These are phyloP conservation scores for Drosophila meridiana DNA, from an alignment of 2,888 invertebrate species.

Conservation along the genomic window DNA sequence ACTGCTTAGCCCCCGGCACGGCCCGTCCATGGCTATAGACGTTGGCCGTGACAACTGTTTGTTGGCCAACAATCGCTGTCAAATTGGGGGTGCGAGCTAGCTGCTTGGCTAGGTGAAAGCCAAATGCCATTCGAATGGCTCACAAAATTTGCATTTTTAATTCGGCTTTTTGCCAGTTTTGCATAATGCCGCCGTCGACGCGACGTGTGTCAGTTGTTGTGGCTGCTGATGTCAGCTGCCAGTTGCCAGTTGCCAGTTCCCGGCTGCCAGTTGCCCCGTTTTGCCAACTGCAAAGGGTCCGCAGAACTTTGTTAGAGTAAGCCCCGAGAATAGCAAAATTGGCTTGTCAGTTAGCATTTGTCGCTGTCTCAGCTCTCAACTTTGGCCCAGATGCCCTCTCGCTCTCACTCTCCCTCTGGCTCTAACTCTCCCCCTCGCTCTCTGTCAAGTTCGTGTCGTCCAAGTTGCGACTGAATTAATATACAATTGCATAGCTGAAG, in stretches of 20 bases:
- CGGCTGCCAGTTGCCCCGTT: conserved; percentile 52
- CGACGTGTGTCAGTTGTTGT: conserved; percentile 73
- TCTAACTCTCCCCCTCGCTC: no score
- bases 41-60: conserved; percentile 7
- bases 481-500: conserved; percentile 79
- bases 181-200: conserved; percentile 66
- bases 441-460: conserved; percentile 39
- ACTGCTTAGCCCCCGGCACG: background rate
- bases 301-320: conserved; percentile 46
- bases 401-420: no score
- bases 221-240: conserved; percentile 54
- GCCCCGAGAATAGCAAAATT: conserved; percentile 67
- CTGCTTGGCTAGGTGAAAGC: conserved; percentile 35
- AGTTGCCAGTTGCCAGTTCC: conserved; percentile 62
- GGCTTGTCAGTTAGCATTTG: conserved; percentile 81
- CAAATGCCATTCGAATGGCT: conserved; percentile 53
- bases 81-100: conserved; percentile 27
- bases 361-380: conserved; percentile 67
- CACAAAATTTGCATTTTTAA: conserved; percentile 76
- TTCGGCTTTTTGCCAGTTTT: conserved; percentile 75
- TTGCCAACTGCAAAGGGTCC: conserved; percentile 68
- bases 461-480: conserved; percentile 73
- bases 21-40: background rate
- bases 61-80: conserved; percentile 29
- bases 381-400: conserved; percentile 26